Conservation (phyloP, 1,140 invertebrate genomes). For the Eubasilissa regina region DNA sequence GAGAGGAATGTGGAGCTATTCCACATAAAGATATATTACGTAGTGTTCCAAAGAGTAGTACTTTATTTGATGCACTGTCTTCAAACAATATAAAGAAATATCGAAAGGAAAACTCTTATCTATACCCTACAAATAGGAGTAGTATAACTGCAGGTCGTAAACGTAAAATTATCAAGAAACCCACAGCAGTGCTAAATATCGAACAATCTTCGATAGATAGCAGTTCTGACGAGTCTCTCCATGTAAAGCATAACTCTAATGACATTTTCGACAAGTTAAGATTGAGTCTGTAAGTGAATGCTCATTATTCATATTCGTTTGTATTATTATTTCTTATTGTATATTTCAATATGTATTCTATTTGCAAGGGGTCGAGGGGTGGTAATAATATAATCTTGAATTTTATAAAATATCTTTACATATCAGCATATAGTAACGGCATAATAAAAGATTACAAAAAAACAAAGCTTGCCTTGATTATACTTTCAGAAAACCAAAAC, state of each 20-base stretch:
- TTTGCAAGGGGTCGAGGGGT: too few species aligned
- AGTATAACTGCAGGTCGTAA: conserved; percentile 5
- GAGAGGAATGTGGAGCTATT: conserved; percentile 30
- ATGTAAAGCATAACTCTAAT: conserved; percentile 41
- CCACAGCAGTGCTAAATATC: not conserved
- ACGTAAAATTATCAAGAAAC: conserved; percentile 2
- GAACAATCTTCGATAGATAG: not conserved
- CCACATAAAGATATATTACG: conserved; percentile 47
- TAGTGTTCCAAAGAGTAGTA: conserved; percentile 28
- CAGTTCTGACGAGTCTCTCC: conserved; percentile 43
- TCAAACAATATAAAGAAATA: conserved; percentile 41
- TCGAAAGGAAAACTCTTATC: conserved; percentile 34
- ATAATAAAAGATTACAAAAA: too few species aligned
- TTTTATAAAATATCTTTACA: too few species aligned
- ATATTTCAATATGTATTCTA: too few species aligned
- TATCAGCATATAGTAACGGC: too few species aligned
- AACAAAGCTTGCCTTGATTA: too few species aligned
- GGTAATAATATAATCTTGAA: too few species aligned
- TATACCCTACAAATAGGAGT: conserved; percentile 1
- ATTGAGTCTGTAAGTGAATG: conserved; percentile 23
- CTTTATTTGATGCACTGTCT: conserved; percentile 40
- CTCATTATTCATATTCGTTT: too few species aligned
- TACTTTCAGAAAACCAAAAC: too few species aligned
- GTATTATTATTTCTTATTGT: too few species aligned
- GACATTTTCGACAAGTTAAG: conserved; percentile 45